Evolutionary conservation across 2,113 vertebrate species (phyloP).

Genomic region (Phoenicopterus ruber): DNA sequence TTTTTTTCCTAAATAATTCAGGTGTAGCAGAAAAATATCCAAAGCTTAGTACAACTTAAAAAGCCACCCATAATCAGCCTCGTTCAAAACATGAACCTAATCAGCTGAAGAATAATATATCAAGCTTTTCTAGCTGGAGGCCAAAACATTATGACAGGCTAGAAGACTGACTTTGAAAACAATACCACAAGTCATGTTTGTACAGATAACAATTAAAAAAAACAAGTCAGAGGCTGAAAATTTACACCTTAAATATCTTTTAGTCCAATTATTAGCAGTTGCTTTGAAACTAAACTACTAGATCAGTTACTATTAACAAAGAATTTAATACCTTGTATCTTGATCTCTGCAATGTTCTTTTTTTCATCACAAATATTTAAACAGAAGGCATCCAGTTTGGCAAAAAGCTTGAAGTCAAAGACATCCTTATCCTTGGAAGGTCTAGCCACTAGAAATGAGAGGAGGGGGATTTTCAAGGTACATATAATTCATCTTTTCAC

Average conservation of each 20-base stretch:
- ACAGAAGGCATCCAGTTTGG: conserved; percentile 86
- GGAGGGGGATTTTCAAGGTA: background rate
- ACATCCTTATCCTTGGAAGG: conserved; percentile 76
- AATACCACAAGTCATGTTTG: background rate
- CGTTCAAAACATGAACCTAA: background rate
- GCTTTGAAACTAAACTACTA: background rate
- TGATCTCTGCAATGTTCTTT: conserved; percentile 89
- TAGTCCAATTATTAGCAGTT: background rate
- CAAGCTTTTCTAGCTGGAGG: background rate
- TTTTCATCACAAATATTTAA: conserved; percentile 85
- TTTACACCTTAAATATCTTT: background rate
- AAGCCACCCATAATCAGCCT: background rate
- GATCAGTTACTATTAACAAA: background rate
- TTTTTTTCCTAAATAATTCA: background rate
- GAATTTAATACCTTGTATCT: conserved; percentile 83
- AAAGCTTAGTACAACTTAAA: background rate
- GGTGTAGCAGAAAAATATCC: background rate
- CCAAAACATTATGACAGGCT: background rate
- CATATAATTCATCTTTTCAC: background rate
- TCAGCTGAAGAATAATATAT: background rate
- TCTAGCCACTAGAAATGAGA: conserved; percentile 67
- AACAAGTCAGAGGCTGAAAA: background rate
- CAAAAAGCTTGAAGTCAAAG: conserved; percentile 87
- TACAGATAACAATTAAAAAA: background rate
- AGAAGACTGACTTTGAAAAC: background rate